phyloP scores from a whole-genome alignment of 2,113 vertebrate genomes.

The Neomonachus schauinslandi region DNA sequence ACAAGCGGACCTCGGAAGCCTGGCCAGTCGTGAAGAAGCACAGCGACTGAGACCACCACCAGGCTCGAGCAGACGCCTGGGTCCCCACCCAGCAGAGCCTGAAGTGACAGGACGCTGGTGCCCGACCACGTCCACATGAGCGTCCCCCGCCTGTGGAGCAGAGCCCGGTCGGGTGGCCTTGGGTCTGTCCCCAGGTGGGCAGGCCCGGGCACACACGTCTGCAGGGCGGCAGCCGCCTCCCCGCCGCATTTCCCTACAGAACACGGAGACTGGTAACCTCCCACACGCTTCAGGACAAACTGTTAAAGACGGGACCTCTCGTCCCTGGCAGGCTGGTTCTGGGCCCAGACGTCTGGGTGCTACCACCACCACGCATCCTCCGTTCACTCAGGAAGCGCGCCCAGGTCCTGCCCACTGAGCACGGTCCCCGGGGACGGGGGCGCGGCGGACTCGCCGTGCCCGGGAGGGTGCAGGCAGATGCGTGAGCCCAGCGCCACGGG shows the following conservation, averaged over 20 bases:
- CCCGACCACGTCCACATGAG: rapidly evolving
- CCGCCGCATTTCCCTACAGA: background rate
- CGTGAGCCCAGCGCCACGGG: background rate
- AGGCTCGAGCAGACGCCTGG: background rate
- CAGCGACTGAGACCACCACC: background rate
- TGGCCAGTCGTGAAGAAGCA: background rate
- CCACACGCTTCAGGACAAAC: background rate
- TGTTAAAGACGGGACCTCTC: background rate
- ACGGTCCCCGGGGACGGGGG: background rate
- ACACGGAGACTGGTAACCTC: background rate
- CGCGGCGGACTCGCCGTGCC: rapidly evolving
- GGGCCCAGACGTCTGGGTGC: background rate
- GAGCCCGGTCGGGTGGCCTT: conserved; percentile 20
- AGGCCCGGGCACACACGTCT: conserved; percentile 22
- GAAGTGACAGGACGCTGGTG: background rate
- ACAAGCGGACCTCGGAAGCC: rapidly evolving
- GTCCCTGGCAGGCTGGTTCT: background rate
- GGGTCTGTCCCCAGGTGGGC: conserved; percentile 30
- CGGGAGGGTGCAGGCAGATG: background rate
- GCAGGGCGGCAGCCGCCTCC: conserved; percentile 30
- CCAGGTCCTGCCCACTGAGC: background rate
- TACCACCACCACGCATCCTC: background rate
- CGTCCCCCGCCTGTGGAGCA: background rate
- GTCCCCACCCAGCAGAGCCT: background rate
- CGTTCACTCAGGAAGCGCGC: background rate